Evolutionary conservation across 2,888 invertebrate species (phyloP), one percentile per base, ranked within the genome.

Genomic region (Apeira syringaria): DNA sequence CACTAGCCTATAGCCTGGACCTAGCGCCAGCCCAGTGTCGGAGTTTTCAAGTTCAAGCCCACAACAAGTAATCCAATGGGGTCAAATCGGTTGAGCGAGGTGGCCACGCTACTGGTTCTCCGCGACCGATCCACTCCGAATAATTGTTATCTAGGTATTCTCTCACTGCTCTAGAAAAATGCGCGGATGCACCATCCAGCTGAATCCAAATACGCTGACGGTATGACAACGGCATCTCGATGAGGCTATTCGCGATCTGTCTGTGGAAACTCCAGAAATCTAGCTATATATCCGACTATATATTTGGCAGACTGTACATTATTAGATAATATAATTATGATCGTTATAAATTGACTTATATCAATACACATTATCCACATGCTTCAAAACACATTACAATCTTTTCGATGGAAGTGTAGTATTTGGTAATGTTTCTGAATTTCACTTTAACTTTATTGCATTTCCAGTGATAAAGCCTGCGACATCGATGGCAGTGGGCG

Each of bases 391-490:
- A n/a, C n/a, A n/a, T n/a, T n/a, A n/a, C n/a, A n/a, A n/a, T n/a
- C n/a, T n/a, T n/a, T n/a, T n/a, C n/a, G n/a, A n/a, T n/a, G n/a
- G n/a, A n/a, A n/a, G n/a, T n/a, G n/a, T n/a, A n/a, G n/a, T n/a
- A n/a, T n/a, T n/a, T n/a, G n/a, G n/a, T n/a, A n/a, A n/a, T n/a
- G n/a, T n/a, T n/a, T n/a, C n/a, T n/a, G n/a, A n/a, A n/a, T n/a
- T n/a, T n/a, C n/a, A n/a, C n/a, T n/a, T n/a, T n/a, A n/a, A n/a
- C n/a, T n/a, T n/a, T n/a, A n/a, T n/a, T 28, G 1, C 5, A 5
- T 11, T 38, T 39, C 0, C 46, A 82, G 80, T 82, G 39, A 74
- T 84, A 52, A 83, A 79, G 40, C 68, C 78, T 0, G 68, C 76
- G 9, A 61, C 74, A 7, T 75, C 72, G 0, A 55, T 64, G 27